phyloP scores from a whole-genome alignment of 1,140 invertebrate genomes.

The Holotrichia oblita region DNA sequence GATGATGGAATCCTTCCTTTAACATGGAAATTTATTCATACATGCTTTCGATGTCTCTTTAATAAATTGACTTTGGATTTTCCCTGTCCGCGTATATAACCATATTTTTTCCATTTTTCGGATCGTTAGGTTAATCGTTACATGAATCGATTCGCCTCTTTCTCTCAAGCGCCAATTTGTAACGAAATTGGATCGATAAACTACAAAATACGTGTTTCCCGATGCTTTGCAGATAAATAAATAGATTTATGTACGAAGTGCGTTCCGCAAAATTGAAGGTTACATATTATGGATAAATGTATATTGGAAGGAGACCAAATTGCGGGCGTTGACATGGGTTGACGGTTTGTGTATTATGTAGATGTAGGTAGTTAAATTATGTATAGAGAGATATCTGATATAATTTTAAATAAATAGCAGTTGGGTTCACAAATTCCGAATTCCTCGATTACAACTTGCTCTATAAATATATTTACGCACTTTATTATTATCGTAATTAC shows the following conservation, averaged over 20 bases:
- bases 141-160: neutral
- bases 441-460: no score
- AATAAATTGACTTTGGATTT: neutral
- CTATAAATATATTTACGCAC: no score
- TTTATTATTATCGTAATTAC: no score
- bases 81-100: neutral
- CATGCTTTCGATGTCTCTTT: neutral
- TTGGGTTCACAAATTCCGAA: no score
- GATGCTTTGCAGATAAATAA: conserved; percentile 7
- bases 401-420: neutral
- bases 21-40: conserved; percentile 21
- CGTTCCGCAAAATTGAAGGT: neutral
- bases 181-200: neutral
- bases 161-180: neutral
- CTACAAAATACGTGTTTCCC: neutral
- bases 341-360: conserved; percentile 2
- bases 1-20: neutral
- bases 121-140: conserved; percentile 1
- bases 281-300: neutral
- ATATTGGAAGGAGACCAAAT: neutral
- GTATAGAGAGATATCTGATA: neutral
- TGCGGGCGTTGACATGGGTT: neutral
- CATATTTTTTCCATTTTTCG: conserved; percentile 14
- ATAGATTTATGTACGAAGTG: neutral
- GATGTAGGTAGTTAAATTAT: neutral